These are phyloP conservation scores for Epinotia bilunana DNA, from an alignment of 2,888 invertebrate genomes.

Conservation along the genomic window DNA sequence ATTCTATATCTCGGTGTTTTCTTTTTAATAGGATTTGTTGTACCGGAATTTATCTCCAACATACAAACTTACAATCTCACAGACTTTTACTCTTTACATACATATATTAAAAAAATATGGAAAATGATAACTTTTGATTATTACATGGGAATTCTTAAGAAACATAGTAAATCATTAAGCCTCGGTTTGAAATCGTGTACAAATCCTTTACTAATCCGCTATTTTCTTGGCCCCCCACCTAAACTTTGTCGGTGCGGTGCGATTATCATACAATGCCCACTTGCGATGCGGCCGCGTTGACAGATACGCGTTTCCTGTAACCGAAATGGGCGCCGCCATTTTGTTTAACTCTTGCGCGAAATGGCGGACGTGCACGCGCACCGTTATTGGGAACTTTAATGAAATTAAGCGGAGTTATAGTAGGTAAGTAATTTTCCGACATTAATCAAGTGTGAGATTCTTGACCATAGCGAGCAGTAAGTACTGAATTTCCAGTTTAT, in stretches of 20 bases:
- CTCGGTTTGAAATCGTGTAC: slow-evolving; percentile 13
- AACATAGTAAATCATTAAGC: neutral
- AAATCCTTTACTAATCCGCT: slow-evolving; percentile 51
- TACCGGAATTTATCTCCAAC: no score
- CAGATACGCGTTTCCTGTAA: slow-evolving; percentile 82
- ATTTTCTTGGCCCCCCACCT: slow-evolving; percentile 64
- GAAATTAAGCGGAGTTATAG: slow-evolving; percentile 37
- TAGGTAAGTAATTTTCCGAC: neutral
- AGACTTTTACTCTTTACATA: no score
- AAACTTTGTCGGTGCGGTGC: slow-evolving; percentile 77
- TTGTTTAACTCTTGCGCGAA: slow-evolving; percentile 72
- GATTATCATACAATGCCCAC: slow-evolving; percentile 83
- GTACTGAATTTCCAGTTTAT: neutral
- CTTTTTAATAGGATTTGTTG: no score
- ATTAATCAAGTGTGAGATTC: slow-evolving; percentile 2
- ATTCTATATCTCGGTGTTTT: no score
- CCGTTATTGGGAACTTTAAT: slow-evolving; percentile 40
- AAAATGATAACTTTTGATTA: neutral
- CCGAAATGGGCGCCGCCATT: slow-evolving; percentile 78
- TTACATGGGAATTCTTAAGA: neutral
- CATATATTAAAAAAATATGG: no score
- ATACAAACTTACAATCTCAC: no score
- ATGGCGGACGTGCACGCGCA: slow-evolving; percentile 62
- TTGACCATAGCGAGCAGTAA: neutral
- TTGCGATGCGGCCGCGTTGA: slow-evolving; percentile 79